These are phyloP conservation scores for Passer montanus DNA, from an alignment of 2,113 vertebrate genomes.

Conservation along the genomic window DNA sequence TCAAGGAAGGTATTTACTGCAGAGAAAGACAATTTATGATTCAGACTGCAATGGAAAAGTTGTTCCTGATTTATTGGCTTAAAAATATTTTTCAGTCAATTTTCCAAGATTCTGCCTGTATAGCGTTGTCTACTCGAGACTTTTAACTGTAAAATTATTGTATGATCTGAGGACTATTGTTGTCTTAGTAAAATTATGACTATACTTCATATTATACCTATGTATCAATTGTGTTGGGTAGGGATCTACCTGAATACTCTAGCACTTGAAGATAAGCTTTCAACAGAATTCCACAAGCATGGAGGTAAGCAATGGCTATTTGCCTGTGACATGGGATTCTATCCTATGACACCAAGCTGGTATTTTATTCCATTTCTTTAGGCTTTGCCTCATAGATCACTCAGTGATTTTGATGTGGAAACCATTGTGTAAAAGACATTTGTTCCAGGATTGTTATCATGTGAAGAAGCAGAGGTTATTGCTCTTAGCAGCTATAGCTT, in stretches of 20 bases:
- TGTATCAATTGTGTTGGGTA: background rate
- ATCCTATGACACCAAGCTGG: background rate
- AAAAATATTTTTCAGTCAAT: background rate
- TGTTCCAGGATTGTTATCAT: background rate
- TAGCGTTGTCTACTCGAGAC: background rate
- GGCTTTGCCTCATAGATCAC: background rate
- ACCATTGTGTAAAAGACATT: background rate
- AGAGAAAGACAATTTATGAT: background rate
- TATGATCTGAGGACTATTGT: background rate
- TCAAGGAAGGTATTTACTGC: background rate
- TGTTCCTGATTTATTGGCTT: background rate
- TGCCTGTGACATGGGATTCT: background rate
- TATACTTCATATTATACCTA: background rate
- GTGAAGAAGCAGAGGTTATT: background rate
- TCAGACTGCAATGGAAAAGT: background rate
- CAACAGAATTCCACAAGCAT: background rate
- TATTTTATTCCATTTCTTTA: background rate
- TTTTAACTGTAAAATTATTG: background rate
- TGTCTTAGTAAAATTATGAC: background rate
- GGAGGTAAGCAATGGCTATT: background rate
- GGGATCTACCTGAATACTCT: background rate
- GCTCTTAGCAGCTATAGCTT: background rate
- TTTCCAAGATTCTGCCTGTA: background rate
- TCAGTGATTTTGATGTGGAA: background rate
- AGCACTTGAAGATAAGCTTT: background rate